Evolutionary conservation across 2,888 invertebrate species (phyloP), one percentile per base, ranked within the genome.

Genomic region (Hypsopygia costalis): DNA sequence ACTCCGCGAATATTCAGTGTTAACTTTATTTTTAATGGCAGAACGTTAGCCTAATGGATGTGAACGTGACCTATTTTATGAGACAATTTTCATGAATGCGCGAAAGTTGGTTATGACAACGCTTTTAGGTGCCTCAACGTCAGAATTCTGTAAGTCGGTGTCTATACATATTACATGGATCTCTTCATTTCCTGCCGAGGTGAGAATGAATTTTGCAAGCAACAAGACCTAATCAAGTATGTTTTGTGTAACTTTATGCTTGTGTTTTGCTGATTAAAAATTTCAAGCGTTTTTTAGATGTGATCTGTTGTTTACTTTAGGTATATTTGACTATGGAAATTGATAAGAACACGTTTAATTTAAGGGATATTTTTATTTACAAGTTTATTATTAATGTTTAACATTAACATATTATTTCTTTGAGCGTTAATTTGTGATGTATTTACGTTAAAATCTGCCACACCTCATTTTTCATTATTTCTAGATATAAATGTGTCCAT

Each of bases 11-110:
- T 76, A 77, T 79, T 76, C 73, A 61, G 58, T 62, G 68, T 66
- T 70, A 73, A 79, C 68, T 80, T 82, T 81, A 81, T 82, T 81
- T 82, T 83, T 85, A 86, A 87, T 86, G 85, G 80, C 61, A 53
- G 61, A 52, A 62, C 75, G 81, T 77, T 78, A 71, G 69, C 69
- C 63, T 83, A 85, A 86, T 86, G 83, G 81, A 79, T 76, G 77
- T 72, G 72, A 78, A 69, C 72, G 71, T 69, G 81, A 78, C 78
- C 78, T 79, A 82, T 82, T 81, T 81, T 80, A 77, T 66, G 81
- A 69, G 66, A 81, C 75, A 78, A 80, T 81, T 81, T 82, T 74
- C 79, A 69, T 69, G 73, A 74, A 81, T 75, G 70, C 64, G 67
- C 62, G 54, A 71, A 79, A 81, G 74, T 82, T 82, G 68, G 69